Percentiles rank a stretch among this genome's conserved stretches.
Conservation (phyloP, 2,797 vertebrate genomes). For the Astyanax mexicanus region DNA sequence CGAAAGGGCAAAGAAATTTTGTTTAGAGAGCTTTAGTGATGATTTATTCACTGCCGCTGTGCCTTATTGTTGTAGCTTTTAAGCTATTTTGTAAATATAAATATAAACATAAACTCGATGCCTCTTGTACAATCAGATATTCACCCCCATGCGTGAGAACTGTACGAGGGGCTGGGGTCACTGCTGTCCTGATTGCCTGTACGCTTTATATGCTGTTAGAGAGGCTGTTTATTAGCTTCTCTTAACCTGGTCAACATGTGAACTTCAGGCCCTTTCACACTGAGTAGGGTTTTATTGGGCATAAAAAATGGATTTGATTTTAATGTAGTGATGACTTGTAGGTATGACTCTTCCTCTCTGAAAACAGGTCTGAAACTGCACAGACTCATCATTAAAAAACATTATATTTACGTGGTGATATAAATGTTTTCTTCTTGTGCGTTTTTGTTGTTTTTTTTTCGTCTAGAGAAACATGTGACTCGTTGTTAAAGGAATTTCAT, state of each 20-base stretch:
- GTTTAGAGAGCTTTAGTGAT: slow-evolving; percentile 13
- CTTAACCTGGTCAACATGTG: slow-evolving; percentile 17
- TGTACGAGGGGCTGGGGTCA: slow-evolving; percentile 44
- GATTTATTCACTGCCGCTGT: slow-evolving; percentile 43
- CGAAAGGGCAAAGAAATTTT: slow-evolving; percentile 24
- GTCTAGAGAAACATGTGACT: too few species aligned
- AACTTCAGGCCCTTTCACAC: too few species aligned
- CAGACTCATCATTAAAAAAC: too few species aligned
- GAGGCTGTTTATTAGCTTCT: slow-evolving; percentile 13
- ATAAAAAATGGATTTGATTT: too few species aligned
- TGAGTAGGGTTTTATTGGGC: too few species aligned
- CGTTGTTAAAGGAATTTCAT: too few species aligned
- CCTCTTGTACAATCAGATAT: slow-evolving; percentile 48
- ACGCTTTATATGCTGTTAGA: neutral
- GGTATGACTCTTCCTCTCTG: too few species aligned
- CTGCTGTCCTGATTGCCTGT: slow-evolving; percentile 44
- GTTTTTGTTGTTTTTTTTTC: too few species aligned
- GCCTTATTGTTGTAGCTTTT: slow-evolving; percentile 43
- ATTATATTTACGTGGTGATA: too few species aligned
- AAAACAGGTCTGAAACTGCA: too few species aligned
- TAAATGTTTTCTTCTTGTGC: too few species aligned
- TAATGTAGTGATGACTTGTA: too few species aligned
- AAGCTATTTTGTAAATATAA: slow-evolving; percentile 49
- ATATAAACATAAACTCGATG: slow-evolving; percentile 30
- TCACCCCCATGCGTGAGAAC: slow-evolving; percentile 31